Base-by-base conservation (phyloP, 2,888 invertebrate genomes). In the Ichneumoninae sp. region DNA sequence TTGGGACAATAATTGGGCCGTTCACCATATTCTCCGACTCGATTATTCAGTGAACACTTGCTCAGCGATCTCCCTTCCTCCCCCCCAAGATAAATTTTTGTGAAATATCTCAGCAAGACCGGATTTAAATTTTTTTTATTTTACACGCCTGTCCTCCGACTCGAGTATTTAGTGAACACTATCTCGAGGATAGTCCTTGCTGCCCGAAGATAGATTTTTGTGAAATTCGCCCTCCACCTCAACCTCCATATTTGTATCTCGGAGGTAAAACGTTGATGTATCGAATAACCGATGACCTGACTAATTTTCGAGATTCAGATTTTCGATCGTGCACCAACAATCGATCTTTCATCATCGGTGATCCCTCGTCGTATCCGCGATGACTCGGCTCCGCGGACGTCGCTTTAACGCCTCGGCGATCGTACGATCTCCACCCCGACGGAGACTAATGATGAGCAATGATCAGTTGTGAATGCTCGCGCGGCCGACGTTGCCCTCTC, bases 371-470 rank as follows among this genome's bases (percentile, higher is more conserved):
- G 44, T 44, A 79, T 79, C 76, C 82, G 76, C 66, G 85, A 85
- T 82, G 85, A 85, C 85, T 85, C 71, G 82, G 82, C 82, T 54
- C 79, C 81, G 81, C 73, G 71, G 71, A 79, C 85, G 85, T 85
- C 85, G 79, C 76, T 85, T 85, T 82, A 85, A 85, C 85, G 85
- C 85, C 82, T 85, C 73, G 73, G 82, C 79, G 75, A 85, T 79
- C 66, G 70, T 50, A 76, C 79, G 44, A n/a, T 65, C 30, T 65
- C 52, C 40, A 66, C 52, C 68, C 83, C 83, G 82, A 82, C 83
- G 79, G 78, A 84, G 86, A 87, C 82, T 87, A 83, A 87, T 87
- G 86, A 87, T 87, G 83, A 87, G 85, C 85, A 86, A 87, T 87
- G 85, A 86, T 86, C 83, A 73, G 82, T 47, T 47, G 69, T 78